Base-by-base conservation (phyloP, 2,113 vertebrate species). In the Chloebia gouldiae region DNA sequence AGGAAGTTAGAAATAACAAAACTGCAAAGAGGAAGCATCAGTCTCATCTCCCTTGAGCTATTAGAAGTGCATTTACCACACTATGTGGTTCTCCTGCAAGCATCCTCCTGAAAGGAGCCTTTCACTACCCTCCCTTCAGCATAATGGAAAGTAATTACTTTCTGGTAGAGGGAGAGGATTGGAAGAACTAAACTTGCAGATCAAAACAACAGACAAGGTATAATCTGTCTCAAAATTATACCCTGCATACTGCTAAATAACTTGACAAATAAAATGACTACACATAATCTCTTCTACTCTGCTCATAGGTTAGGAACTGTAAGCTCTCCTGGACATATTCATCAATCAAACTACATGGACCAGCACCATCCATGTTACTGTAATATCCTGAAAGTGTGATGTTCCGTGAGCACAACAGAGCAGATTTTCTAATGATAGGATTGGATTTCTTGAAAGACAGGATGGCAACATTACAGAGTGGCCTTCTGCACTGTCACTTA, bases 51-150 rank as follows among this genome's bases (percentile, higher is more conserved):
- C 11, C 10, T 5, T 3, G 5, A 27, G 8, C 35, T 78, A 18
- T 11, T 0, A 45, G 20, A 60, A 13, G 15, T 31, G 13, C 21
- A 39, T 8, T 70, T 63, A 39, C 3, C 19, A 60, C 12, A 15
- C 19, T 25, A 33, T 0, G 0, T 20, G 35, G 35, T 40, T n/a
- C 25, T 80, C 44, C 25, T 23, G 33, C 11, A 65, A 59, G 27
- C 4, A 42, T 28, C 28, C 45, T 61, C 31, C 60, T 23, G 27
- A 59, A 63, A 49, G 16, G 23, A 40, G 15, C 45, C 20, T 64
- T 73, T 50, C 3, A 10, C 25, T 81, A 63, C 39, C 27, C 20
- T 79, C 40, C 30, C 51, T 88, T 40, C 27, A 39, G 31, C 7
- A 40, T 6, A 53, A 51, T 16, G 15, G 22, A 57, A 84, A 68